phyloP scores from a whole-genome alignment of 2,113 vertebrate genomes.

The Coreoperca whiteheadi region DNA sequence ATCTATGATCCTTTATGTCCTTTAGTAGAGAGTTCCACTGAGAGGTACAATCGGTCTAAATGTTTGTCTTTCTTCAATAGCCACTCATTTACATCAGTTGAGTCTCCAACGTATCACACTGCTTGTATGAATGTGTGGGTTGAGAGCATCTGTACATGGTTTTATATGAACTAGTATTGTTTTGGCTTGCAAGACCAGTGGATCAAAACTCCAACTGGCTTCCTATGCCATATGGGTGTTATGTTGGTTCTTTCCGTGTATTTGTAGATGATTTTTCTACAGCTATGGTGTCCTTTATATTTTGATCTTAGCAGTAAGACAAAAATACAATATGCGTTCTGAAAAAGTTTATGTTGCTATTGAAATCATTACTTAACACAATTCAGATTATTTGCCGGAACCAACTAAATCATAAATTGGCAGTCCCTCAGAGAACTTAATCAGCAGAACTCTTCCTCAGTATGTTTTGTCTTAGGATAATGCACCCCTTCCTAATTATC shows the following conservation, averaged over 20 bases:
- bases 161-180: constrained; percentile 33
- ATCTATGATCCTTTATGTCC: constrained; percentile 29
- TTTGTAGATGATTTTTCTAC: constrained; percentile 8
- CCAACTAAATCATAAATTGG: neutral
- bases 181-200: constrained; percentile 26
- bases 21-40: constrained; percentile 8
- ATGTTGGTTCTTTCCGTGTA: constrained; percentile 1
- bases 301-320: neutral
- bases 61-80: constrained; percentile 47
- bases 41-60: constrained; percentile 52
- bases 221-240: neutral
- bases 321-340: neutral
- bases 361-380: neutral
- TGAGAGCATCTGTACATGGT: constrained; percentile 34
- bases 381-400: neutral
- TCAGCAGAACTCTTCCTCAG: too few species aligned
- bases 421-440: neutral
- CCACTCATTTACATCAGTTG: constrained; percentile 42
- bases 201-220: constrained; percentile 5
- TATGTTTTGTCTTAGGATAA: constrained; percentile 3
- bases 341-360: neutral
- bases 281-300: neutral
- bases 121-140: constrained; percentile 32
- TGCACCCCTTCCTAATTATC: neutral
- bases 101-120: constrained; percentile 27